These are phyloP conservation scores for Pangasius krempfi DNA, from an alignment of 2,797 vertebrate species.

Conservation along the genomic window DNA sequence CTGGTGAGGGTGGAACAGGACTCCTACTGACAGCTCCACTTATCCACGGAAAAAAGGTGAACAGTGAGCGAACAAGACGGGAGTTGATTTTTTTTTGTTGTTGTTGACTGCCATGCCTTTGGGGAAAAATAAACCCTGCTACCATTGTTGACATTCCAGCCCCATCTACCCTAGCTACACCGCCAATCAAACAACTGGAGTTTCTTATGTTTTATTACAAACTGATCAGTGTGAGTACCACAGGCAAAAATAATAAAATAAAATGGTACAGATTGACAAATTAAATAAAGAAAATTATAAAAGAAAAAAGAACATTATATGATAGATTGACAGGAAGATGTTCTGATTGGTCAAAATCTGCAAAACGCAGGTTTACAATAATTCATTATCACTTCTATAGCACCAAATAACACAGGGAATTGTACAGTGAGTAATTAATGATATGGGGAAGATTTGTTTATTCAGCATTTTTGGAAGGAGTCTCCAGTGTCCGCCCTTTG, in stretches of 20 bases:
- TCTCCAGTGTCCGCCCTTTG: neutral
- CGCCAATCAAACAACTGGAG: neutral
- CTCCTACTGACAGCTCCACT: conserved; percentile 38
- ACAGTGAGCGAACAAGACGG: conserved; percentile 38
- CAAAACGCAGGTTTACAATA: neutral
- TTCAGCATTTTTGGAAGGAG: neutral
- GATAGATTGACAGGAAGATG: neutral
- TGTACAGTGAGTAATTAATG: neutral
- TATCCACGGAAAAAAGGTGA: conserved; percentile 48
- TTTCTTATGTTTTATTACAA: neutral
- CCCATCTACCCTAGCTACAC: neutral
- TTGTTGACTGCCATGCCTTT: conserved; percentile 7
- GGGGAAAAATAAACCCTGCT: neutral
- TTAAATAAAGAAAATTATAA: neutral
- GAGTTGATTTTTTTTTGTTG: conserved; percentile 11
- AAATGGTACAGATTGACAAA: neutral
- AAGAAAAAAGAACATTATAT: neutral
- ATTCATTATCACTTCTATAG: neutral
- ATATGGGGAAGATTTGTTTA: neutral
- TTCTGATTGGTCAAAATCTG: neutral
- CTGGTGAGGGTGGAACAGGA: conserved; percentile 29
- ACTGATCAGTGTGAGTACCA: neutral
- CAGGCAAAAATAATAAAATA: neutral
- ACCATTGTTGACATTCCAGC: neutral
- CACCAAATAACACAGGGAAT: neutral